phyloP scores from a whole-genome alignment of 1,140 invertebrate genomes.

The Brevipalpus yothersi region DNA sequence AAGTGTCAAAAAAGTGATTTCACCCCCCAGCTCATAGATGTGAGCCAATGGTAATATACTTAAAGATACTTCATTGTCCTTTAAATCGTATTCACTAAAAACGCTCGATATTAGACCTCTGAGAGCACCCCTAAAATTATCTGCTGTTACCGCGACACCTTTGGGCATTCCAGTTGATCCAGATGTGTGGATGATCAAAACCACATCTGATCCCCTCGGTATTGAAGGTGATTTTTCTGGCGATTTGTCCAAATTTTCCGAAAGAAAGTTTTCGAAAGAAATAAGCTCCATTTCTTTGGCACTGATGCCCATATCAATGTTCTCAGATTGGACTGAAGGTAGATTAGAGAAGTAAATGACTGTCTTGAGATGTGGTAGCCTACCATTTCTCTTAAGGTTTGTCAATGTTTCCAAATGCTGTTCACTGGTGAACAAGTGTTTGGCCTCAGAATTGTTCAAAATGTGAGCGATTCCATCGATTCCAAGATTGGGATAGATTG shows the following conservation, averaged over 20 bases:
- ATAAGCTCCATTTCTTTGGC: not conserved
- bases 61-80: conserved; percentile 32
- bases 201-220: not conserved
- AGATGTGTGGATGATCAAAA: conserved; percentile 83
- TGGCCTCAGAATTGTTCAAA: not conserved
- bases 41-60: conserved; percentile 62
- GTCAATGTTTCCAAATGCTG: not conserved
- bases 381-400: not conserved
- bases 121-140: conserved; percentile 64
- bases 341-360: not conserved
- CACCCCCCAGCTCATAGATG: conserved; percentile 16
- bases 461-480: not conserved
- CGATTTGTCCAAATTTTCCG: not conserved
- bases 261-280: not conserved
- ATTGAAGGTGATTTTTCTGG: not conserved
- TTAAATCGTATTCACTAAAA: not conserved
- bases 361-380: no score
- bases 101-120: conserved; percentile 35
- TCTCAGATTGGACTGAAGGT: no score
- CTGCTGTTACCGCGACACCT: conserved; percentile 42
- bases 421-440: conserved; percentile 5
- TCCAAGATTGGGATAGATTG: not conserved
- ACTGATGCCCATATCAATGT: not conserved
- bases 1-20: conserved; percentile 26
- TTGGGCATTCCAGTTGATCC: conserved; percentile 79